Percentiles rank a stretch among this genome's conserved stretches.
Evolutionary conservation across 1,140 invertebrate genomes (phyloP).

Genomic region (Whitmania pigra): DNA sequence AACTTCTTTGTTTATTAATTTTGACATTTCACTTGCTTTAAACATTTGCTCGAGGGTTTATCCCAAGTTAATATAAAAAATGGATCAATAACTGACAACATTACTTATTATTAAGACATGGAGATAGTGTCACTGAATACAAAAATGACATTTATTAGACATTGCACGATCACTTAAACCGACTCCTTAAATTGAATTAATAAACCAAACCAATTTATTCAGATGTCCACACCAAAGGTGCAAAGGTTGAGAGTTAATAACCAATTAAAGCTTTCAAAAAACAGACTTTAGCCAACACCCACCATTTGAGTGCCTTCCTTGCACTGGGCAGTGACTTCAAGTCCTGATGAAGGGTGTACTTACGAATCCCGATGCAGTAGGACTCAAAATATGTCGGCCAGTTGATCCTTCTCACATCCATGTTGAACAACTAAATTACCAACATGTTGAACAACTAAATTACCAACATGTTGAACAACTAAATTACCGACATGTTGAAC

Average conservation of each 20-base stretch:
- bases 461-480: no score
- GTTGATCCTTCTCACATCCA: background rate
- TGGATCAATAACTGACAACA: background rate
- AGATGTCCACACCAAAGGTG: no score
- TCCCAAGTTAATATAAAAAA: no score
- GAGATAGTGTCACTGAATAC: no score
- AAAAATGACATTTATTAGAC: background rate
- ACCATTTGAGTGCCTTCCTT: conserved; percentile 11
- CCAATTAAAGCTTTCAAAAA: background rate
- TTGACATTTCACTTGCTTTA: no score
- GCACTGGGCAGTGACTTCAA: background rate
- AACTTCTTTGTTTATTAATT: no score
- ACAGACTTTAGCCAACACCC: background rate
- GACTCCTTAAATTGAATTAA: background rate
- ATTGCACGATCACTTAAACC: background rate
- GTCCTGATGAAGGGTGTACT: conserved; percentile 13
- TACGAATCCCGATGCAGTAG: conserved; percentile 10
- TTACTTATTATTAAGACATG: background rate
- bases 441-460: no score
- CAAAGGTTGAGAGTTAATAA: background rate
- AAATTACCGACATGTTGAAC: background rate
- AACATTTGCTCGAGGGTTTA: no score
- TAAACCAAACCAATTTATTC: background rate
- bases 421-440: background rate
- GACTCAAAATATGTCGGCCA: conserved; percentile 8